A percentile compares a stretch with the other conserved stretches of the same genome.
These are phyloP conservation scores for Glareola pratincola DNA, from an alignment of 2,113 vertebrate species.

Conservation along the genomic window DNA sequence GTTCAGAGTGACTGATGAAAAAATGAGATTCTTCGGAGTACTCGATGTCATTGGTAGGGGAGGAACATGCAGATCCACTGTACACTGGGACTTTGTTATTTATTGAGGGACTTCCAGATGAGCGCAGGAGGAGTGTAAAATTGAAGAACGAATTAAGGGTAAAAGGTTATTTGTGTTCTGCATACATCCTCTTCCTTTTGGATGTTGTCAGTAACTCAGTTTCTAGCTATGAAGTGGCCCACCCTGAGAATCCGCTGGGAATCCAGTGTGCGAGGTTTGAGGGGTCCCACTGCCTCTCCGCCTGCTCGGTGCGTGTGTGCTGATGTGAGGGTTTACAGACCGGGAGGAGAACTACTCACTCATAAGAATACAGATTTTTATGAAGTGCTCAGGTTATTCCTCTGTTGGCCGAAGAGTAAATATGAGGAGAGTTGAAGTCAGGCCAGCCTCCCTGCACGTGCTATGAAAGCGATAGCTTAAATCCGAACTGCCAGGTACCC, in stretches of 20 bases:
- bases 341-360: background rate
- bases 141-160: constrained; percentile 31
- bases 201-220: background rate
- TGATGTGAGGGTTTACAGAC: background rate
- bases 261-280: accelerated
- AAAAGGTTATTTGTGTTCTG: constrained; percentile 17
- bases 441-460: accelerated
- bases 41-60: background rate
- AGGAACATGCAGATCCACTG: background rate
- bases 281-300: background rate
- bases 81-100: background rate
- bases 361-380: background rate
- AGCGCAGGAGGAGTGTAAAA: background rate
- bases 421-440: background rate
- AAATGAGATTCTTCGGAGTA: background rate
- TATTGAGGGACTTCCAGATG: constrained; percentile 3
- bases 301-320: accelerated
- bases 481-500: background rate
- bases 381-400: background rate
- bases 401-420: background rate
- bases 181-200: background rate
- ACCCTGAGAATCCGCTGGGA: background rate
- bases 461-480: background rate
- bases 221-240: background rate
- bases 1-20: background rate